Evolutionary conservation across 2,888 invertebrate species (phyloP), one percentile per base, ranked within the genome.

Genomic region (Eledona agricola): DNA sequence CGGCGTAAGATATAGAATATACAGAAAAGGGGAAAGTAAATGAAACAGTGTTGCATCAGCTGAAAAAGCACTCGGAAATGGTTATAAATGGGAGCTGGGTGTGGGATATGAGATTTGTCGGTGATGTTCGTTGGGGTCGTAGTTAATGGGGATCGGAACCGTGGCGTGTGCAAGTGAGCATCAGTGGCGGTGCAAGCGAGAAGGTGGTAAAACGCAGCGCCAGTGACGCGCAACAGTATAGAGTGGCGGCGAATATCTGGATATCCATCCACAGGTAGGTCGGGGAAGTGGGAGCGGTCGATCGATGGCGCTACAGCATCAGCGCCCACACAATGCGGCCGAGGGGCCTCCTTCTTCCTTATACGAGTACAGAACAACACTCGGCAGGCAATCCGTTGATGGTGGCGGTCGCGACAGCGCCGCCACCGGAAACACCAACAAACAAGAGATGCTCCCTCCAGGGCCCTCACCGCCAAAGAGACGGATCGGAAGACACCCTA

Each of bases 281-380:
- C 63, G 60, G 50, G 55, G 55, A 55, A 55, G 57, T 63, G 68
- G 68, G 67, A 67, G 68, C 66, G 67, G 67, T 53, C 65, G 70
- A 69, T 69, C 70, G 68, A 70, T 70, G 63, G 58, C 61, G 63
- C 62, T 63, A 57, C 53, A 54, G 51, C 45, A 40, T 51, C 32
- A 57, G 59, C 71, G 65, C 71, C 71, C 69, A 71, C 71, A 71
- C 70, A 70, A 67, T 71, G 71, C 69, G 68, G 70, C 59, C 59
- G 64, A 64, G 38, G 64, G 62, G 32, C 43, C 47, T 40, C 50
- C 50, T 29, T n/a, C n/a, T n/a, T n/a, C n/a, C n/a, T n/a, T n/a
- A n/a, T n/a, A n/a, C 25, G 35, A 40, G n/a, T 37, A 22, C 35
- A 49, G 58, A 58, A 49, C 54, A 26, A 47, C 51, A 28, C 28